A percentile compares a stretch with the other conserved stretches of the same genome.
Evolutionary conservation across 2,888 invertebrate species (phyloP).

Genomic region (Imbricaverruca yamaguchii): DNA sequence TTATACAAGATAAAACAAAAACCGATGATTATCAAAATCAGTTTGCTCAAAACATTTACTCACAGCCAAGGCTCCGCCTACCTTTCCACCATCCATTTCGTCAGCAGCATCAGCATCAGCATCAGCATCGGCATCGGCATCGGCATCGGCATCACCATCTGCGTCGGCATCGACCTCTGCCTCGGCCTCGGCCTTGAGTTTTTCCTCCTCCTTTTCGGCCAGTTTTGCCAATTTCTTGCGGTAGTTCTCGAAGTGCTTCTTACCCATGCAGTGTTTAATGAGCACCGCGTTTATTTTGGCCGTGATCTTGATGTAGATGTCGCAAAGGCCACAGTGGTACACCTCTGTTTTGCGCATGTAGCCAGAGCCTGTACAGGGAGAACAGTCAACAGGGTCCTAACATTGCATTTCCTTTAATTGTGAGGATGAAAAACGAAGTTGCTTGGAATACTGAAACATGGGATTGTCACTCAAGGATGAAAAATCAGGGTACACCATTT

Average conservation of each 20-base stretch:
- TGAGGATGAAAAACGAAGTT: no score
- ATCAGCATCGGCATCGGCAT: neutral
- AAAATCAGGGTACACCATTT: no score
- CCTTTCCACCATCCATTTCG: neutral
- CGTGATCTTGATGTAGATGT: slow-evolving; percentile 22
- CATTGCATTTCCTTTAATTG: no score
- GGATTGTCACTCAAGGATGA: no score
- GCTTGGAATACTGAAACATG: no score
- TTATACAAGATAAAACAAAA: no score
- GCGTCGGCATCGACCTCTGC: neutral
- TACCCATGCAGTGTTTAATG: slow-evolving; percentile 21
- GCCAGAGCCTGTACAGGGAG: neutral
- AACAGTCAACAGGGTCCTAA: no score
- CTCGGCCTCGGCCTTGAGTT: neutral
- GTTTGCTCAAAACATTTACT: no score
- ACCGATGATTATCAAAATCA: no score
- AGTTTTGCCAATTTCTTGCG: neutral
- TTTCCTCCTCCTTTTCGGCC: slow-evolving; percentile 15
- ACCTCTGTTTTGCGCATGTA: slow-evolving; percentile 22
- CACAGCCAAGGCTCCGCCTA: neutral
- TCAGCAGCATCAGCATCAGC: neutral
- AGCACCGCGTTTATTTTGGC: slow-evolving; percentile 14
- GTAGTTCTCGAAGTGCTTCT: slow-evolving; percentile 22
- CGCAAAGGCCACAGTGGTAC: slow-evolving; percentile 21
- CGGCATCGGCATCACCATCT: neutral